Base-by-base conservation (phyloP, 2,113 vertebrate genomes). In the Pelmatolapia mariae region DNA sequence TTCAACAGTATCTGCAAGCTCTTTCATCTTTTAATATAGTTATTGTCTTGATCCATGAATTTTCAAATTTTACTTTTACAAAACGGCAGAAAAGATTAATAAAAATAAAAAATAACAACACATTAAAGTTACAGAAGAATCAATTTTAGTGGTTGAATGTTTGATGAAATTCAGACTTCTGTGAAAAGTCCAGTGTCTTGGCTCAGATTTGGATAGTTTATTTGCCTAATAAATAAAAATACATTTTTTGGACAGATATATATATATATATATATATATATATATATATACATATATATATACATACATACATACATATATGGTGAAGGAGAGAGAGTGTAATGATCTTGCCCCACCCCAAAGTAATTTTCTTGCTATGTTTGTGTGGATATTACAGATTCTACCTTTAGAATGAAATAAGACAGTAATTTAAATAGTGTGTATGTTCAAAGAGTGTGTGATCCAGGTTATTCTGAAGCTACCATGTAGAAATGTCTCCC, bases 161-260 rank as follows among this genome's bases (percentile, higher is more conserved):
- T 33, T 33, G 16, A 33, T 7, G 9, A 33, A 63, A 11, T 63
- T 63, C 59, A 33, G 59, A 63, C 29, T 3, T 54, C 9, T n/a
- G 19, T 53, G 9, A 53, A n/a, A n/a, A 53, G 19, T 53, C 29
- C 16, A 0, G 29, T 7, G 29, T 33, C 5, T 59, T 6, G 59
- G 59, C 59, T 61, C 59, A 61, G 59, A 33, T 61, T 7, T 61
- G 29, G 29, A 61, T 1, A 63, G 16, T 63, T 33, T 33, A 33
- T 19, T 19, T 7, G 59, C 29, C 29, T 63, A 63, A 33, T 7
- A 19, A 63, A 0, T 33, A 63, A 33, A 63, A 63, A 61, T 0
- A 61, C 0, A 10, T 61, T 61, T 19, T 61, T 63, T 63, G 16
- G 59, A 11, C 59, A 0, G 59, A 19, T 24, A 24, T 24, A 31